Percentiles rank a stretch among this genome's conserved stretches.
These are phyloP conservation scores for Raja brachyura DNA, from an alignment of 2,113 vertebrate species.

Conservation along the genomic window DNA sequence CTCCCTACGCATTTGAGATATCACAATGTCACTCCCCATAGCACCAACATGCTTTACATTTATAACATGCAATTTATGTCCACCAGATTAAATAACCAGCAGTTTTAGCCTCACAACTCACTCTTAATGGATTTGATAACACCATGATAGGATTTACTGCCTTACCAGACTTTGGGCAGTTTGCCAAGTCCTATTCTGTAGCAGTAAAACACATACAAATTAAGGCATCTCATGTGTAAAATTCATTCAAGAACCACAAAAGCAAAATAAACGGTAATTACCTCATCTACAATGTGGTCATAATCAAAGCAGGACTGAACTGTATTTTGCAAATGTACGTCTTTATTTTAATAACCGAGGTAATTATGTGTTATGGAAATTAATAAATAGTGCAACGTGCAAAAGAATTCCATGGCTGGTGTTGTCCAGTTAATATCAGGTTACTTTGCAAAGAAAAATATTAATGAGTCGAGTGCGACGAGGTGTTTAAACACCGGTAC, in stretches of 20 bases:
- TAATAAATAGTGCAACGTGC: background rate
- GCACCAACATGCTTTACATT: constrained; percentile 4
- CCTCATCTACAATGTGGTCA: constrained; percentile 68
- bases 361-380: constrained; percentile 65
- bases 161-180: constrained; percentile 59
- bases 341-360: constrained; percentile 65
- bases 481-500: constrained; percentile 50
- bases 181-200: constrained; percentile 70
- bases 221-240: constrained; percentile 75
- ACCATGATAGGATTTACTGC: constrained; percentile 62
- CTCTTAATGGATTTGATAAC: constrained; percentile 61
- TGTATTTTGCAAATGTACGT: constrained; percentile 67
- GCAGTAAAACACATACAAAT: constrained; percentile 78
- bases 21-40: constrained; percentile 6
- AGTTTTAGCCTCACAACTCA: constrained; percentile 45
- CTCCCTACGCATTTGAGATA: background rate
- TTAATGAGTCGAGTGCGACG: constrained; percentile 23
- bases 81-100: constrained; percentile 22
- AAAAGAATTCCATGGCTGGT: background rate
- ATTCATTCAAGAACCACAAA: constrained; percentile 74
- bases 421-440: background rate
- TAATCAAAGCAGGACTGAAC: constrained; percentile 75
- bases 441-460: constrained; percentile 26
- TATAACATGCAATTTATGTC: constrained; percentile 25
- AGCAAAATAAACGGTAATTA: constrained; percentile 80